These are phyloP conservation scores for Timandra comae DNA, from an alignment of 2,888 invertebrate species.

Conservation along the genomic window DNA sequence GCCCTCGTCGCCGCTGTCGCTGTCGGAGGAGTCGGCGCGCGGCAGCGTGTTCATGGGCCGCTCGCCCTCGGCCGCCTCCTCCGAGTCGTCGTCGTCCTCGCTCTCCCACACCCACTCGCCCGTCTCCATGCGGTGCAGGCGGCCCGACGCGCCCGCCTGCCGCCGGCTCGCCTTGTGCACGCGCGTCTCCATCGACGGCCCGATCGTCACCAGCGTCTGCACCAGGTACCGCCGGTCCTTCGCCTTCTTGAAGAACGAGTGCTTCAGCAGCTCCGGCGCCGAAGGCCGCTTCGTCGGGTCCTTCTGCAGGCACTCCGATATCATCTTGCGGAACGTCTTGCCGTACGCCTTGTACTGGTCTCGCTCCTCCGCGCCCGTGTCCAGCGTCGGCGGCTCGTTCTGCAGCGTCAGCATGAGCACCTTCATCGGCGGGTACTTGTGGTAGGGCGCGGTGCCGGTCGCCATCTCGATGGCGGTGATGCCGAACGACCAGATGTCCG, in stretches of 20 bases:
- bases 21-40: slow-evolving; percentile 78
- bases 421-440: slow-evolving; percentile 99
- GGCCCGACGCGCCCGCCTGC: slow-evolving; percentile 90
- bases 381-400: slow-evolving; percentile 98
- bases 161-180: slow-evolving; percentile 91
- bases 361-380: slow-evolving; percentile 97
- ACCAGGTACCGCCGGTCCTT: slow-evolving; percentile 95
- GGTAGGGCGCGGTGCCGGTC: slow-evolving; percentile 98
- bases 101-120: slow-evolving; percentile 99
- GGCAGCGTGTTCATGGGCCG: slow-evolving; percentile 79
- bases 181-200: slow-evolving; percentile 93
- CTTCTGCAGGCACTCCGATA: slow-evolving; percentile 97
- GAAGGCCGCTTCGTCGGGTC: slow-evolving; percentile 97
- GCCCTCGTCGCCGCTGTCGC: slow-evolving; percentile 62
- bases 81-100: slow-evolving; percentile 87
- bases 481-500: slow-evolving; percentile 88
- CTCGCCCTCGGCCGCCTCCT: slow-evolving; percentile 71
- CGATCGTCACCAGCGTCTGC: slow-evolving; percentile 89
- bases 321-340: slow-evolving; percentile 98
- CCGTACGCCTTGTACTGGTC: slow-evolving; percentile 99
- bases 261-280: slow-evolving; percentile 96
- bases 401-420: slow-evolving; percentile 99
- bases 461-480: slow-evolving; percentile 99
- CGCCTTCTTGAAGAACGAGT: slow-evolving; percentile 99
- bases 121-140: slow-evolving; percentile 93